Conservation (phyloP, 2,797 vertebrate genomes). For the Gallinago nigripennis region DNA sequence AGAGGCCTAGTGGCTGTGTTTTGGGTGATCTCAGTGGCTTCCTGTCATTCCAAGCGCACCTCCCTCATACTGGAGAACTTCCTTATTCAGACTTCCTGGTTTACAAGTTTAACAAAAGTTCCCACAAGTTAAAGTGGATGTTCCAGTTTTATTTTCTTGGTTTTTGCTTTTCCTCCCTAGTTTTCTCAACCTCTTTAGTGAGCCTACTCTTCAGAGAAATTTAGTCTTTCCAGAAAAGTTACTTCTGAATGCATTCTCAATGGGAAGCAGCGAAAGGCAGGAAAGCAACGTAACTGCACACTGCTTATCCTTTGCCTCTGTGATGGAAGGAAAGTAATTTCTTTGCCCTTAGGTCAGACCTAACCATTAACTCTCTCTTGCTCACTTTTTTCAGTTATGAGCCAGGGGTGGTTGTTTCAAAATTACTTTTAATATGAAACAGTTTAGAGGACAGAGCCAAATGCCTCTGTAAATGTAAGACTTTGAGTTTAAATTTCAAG, state of each 20-base stretch:
- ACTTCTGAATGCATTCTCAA: neutral
- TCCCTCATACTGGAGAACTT: neutral
- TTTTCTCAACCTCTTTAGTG: neutral
- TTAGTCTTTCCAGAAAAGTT: neutral
- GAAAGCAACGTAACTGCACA: neutral
- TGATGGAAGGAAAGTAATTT: neutral
- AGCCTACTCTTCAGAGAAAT: neutral
- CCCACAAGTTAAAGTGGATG: neutral
- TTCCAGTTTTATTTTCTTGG: neutral
- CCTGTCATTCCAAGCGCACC: neutral
- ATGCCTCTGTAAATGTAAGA: neutral
- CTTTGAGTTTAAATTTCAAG: neutral
- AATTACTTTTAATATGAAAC: neutral
- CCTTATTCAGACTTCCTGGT: neutral
- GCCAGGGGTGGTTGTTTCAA: neutral
- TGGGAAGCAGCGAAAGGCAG: neutral
- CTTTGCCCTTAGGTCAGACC: neutral
- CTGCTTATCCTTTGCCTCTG: neutral
- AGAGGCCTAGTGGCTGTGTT: neutral
- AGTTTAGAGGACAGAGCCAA: neutral
- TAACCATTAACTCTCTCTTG: neutral
- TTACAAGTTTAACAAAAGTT: neutral
- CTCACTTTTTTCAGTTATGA: neutral
- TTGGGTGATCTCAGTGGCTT: neutral
- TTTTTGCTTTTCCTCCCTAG: neutral